A percentile compares a stretch with the other conserved stretches of the same genome.
Evolutionary conservation across 2,113 vertebrate genomes (phyloP).

Genomic region (Pachycephala philippinensis): DNA sequence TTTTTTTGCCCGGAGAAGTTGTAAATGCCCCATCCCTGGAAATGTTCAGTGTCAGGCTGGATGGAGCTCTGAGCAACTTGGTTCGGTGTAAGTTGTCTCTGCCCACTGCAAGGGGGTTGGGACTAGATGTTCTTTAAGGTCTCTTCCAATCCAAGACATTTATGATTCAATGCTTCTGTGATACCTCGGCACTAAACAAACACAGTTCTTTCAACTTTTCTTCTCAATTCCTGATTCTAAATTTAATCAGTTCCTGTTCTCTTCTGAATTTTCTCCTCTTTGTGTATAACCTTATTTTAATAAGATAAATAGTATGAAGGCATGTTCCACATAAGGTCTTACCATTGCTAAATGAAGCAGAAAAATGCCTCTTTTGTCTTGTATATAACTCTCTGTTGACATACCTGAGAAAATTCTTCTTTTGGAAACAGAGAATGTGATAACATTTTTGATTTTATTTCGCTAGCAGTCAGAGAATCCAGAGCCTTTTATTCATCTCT

Average conservation of each 20-base stretch:
- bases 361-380: not conserved
- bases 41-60: not conserved
- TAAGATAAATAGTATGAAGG: not conserved
- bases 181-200: not conserved
- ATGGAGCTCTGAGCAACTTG: not conserved
- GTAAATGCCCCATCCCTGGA: not conserved
- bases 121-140: too few species aligned
- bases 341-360: not conserved
- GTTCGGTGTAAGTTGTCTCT: not conserved
- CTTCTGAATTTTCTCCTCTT: not conserved
- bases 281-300: not conserved
- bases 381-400: not conserved
- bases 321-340: not conserved
- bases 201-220: not conserved
- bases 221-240: not conserved
- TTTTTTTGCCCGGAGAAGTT: not conserved
- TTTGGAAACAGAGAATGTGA: not conserved
- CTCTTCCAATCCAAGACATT: not conserved
- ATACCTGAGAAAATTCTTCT: not conserved
- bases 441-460: not conserved
- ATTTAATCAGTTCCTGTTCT: not conserved
- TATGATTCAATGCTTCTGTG: not conserved
- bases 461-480: not conserved
- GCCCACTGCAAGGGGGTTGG: not conserved
- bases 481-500: not conserved